Evolutionary conservation across 1,140 invertebrate genomes (phyloP), one percentile per base, ranked within the genome.

Genomic region (Whitmania pigra): DNA sequence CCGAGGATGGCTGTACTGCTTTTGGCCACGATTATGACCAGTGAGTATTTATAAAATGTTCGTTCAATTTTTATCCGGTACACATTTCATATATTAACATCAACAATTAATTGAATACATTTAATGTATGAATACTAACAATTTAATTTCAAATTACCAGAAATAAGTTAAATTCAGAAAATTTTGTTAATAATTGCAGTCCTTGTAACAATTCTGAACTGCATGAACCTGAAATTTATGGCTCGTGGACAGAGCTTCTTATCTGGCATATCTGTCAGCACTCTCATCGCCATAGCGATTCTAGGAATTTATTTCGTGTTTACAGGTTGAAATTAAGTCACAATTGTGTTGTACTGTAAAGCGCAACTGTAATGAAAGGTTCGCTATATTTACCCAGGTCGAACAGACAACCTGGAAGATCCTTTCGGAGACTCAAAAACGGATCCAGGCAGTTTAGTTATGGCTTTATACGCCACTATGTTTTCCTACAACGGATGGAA

Each of bases 211-310:
- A 7, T 60, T 60, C 27, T 60, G 17, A 60, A 60, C 55, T 60
- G 55, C 55, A 60, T 60, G 27, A 60, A 27, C 27, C n/a, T 60
- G 4, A n/a, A 60, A 60, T 27, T 69, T 11, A 25, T 43, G n/a
- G 68, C 68, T 43, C 43, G 68, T 49, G 68, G 68, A n/a, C 68
- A 69, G 22, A 69, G n/a, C n/a, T 17, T 43, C 68, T 43, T 60
- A 17, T 60, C 55, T 17, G 5, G 4, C 9, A 6, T 22, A 17
- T 60, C 27, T 17, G n/a, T 22, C n/a, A 27, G 55, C 55, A 27
- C 27, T 60, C 55, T 60, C 55, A 60, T 27, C 17, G 5, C 27
- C 55, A 60, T 60, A 60, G n/a, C 55, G 17, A 17, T 60, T 60
- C 17, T 60, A 9, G 27, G 55, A n/a, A 60, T 60, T 60, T 27